Base-by-base conservation (phyloP, 2,888 invertebrate genomes). In the Endotricha flammealis region DNA sequence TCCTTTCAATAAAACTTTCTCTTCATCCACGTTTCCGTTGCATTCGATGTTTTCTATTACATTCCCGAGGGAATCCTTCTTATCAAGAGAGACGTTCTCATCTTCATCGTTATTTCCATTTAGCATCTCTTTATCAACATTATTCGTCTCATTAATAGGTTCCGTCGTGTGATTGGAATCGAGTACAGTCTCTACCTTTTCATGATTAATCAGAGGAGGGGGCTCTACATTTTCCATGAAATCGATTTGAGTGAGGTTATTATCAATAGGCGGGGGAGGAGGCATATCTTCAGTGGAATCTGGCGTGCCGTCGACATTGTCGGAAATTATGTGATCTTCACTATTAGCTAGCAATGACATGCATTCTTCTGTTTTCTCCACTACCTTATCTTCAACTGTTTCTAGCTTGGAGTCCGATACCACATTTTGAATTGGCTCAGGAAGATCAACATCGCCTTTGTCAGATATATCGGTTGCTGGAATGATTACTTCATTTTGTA, bases 1-100 rank as follows among this genome's bases (percentile, higher is more conserved):
- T 14, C 42, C 50, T 32, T 44, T 42, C 3, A 31, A 36, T 4
- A 37, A 43, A 3, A 13, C 29, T 20, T 49, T 44, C 6, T 28
- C 39, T 7, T 50, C 39, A 8, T 54, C 56, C 13, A 42, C 39
- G 30, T 60, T 64, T 13, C 72, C 77, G 49, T 77, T 77, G 54
- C 64, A 71, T 39, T 69, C 68, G 32, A 44, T 22, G 6, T 40
- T 45, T 41, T 57, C 57, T 10, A 50, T 45, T 29, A 51, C 41
- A 32, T 55, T 59, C 13, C 41, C 64, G 36, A 58, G 42, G 2
- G 50, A 38, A 33, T 62, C 64, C 47, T 60, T 66, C 36, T 9
- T 7, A 24, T 31, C n/a, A 12, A 12, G 4, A 12, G 11, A 20
- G 10, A 7, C 7, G 8, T 11, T 11, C 10, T 4, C 63, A 39